These are phyloP conservation scores for Acanthopleura granulata DNA, from an alignment of 2,888 invertebrate genomes.

Conservation along the genomic window DNA sequence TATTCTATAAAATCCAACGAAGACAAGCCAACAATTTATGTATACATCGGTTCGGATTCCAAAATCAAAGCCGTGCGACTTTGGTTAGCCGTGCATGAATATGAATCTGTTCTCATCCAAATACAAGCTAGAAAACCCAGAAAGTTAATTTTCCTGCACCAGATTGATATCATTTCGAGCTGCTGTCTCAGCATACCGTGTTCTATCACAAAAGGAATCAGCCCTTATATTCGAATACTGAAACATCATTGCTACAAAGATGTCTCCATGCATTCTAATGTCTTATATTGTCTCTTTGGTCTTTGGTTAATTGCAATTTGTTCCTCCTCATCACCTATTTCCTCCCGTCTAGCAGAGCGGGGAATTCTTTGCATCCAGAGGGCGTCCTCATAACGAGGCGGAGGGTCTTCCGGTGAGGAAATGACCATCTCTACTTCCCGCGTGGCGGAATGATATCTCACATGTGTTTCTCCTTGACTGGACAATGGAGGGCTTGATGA, in stretches of 20 bases:
- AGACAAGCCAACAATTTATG: too few relatives aligned
- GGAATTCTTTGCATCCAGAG: conserved; percentile 69
- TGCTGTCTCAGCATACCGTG: too few relatives aligned
- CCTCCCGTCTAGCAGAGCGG: neutral
- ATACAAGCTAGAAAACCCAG: too few relatives aligned
- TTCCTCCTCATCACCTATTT: neutral
- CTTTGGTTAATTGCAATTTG: conserved; percentile 6
- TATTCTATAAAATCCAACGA: too few relatives aligned
- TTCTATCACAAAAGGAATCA: too few relatives aligned
- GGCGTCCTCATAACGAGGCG: conserved; percentile 79
- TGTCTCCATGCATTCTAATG: neutral
- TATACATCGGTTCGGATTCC: too few relatives aligned
- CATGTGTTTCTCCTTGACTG: conserved; percentile 3
- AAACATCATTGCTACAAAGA: neutral
- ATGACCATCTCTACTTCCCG: neutral
- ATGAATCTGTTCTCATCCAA: too few relatives aligned
- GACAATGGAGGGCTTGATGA: neutral
- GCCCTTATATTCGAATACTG: too few relatives aligned
- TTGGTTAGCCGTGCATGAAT: too few relatives aligned
- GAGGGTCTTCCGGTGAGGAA: conserved; percentile 65
- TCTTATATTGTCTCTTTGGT: neutral
- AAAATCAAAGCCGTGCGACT: too few relatives aligned
- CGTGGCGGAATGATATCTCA: conserved; percentile 5
- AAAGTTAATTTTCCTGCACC: too few relatives aligned
- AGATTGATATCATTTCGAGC: too few relatives aligned